These are phyloP conservation scores for Passer domesticus DNA, from an alignment of 2,113 vertebrate genomes.

Conservation along the genomic window DNA sequence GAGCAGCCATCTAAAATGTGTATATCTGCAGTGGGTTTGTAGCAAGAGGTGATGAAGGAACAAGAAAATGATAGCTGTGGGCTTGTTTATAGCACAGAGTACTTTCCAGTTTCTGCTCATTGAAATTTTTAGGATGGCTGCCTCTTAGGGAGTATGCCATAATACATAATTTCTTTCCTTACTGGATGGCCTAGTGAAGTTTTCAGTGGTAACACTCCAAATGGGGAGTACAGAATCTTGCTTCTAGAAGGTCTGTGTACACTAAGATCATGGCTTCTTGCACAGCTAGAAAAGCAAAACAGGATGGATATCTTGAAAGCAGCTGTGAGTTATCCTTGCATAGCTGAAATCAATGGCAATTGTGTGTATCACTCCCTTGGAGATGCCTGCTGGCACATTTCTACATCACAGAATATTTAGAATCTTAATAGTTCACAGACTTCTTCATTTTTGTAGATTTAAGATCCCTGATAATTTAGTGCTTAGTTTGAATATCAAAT, in stretches of 20 bases:
- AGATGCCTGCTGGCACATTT: neutral
- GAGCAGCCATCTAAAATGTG: neutral
- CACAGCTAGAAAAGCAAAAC: neutral
- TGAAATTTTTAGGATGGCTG: neutral
- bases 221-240: neutral
- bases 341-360: neutral
- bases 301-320: neutral
- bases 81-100: neutral
- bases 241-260: neutral
- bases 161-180: neutral
- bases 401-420: neutral
- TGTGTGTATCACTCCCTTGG: neutral
- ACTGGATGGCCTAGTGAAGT: neutral
- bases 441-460: neutral
- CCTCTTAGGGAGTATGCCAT: neutral
- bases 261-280: neutral
- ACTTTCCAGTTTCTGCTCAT: neutral
- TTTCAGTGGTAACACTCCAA: neutral
- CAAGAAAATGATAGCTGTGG: neutral
- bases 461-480: neutral
- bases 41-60: neutral
- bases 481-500: neutral
- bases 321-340: neutral
- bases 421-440: neutral
- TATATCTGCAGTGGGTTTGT: neutral